Evolutionary conservation across 2,888 invertebrate species (phyloP), one percentile per base, ranked within the genome.

Genomic region (Pycnomerus fuliginosus): DNA sequence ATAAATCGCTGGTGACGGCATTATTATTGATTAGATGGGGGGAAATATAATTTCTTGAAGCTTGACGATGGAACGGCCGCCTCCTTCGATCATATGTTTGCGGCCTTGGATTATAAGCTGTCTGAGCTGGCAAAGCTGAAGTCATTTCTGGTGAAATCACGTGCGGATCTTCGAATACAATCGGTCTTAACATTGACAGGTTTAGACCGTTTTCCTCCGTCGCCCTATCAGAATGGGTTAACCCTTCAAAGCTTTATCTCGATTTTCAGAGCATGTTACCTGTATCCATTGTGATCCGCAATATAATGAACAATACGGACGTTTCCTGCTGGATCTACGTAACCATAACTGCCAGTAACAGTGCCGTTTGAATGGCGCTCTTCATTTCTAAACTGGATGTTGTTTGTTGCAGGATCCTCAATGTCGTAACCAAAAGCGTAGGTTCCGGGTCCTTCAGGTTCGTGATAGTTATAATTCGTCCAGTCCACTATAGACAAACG

Each of bases 401-500:
- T 87, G 7, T 82, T 79, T 2, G 78, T 79, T 3, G 64, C 65
- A 0, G 79, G 73, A 62, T 88, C 87, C 23, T 80, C 75, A 3
- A 85, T 71, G 56, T 87, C 83, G 62, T 84, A 88, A 8, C 87
- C 85, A 62, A 84, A 88, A 0, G 83, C 78, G 62, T 87, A 87
- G 0, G 83, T 80, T 12, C 83, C 82, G 12, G 80, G 76, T 17
- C 80, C 81, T 74, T 69, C 58, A 1, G 70, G 71, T 39, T 74
- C 70, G 35, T 54, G 58, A 12, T 67, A 58, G 53, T 70, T 68
- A 50, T 75, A 74, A 36, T 65, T 62, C 13, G 63, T 64, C 68
- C 68, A 73, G 31, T 74, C 72, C 2, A 64, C 66, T 45, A 65
- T 48, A 27, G 65, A 66, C 20, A 68, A 52, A 42, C 60, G 49